Base-by-base conservation (phyloP, 2,113 vertebrate species). In the Mustela nigripes region DNA sequence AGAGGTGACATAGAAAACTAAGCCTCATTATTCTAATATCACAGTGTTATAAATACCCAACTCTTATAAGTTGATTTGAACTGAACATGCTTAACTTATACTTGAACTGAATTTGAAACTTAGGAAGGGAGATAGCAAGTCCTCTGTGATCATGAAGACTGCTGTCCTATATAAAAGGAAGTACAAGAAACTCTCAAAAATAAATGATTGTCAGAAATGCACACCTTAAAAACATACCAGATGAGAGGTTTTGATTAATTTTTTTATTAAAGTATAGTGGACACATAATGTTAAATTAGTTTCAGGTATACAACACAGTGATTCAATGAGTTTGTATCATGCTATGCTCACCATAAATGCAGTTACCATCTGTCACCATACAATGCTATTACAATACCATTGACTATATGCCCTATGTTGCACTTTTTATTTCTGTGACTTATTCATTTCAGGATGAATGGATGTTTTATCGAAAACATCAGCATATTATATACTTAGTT, bases 1-100 rank as follows among this genome's bases (percentile, higher is more conserved):
- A 92, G 21, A 96, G 78, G 22, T 33, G 22, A 95, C 39, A 53
- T 16, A 2, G 26, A 81, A 95, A 96, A 88, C 42, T n/a, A 88
- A 84, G 19, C 4, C 19, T 58, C 5, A 80, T 56, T 74, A 48
- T 56, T 89, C 67, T 48, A 79, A 7, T 58, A 48, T 58, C 18
- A 81, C 5, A 63, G 58, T 74, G 1, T 63, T 91, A 65, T 63
- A 95, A 92, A 91, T 89, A 73, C 50, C 1, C 3, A 91, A 91
- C 81, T 84, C 21, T 76, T 90, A 16, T 22, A 56, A 88, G 6
- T 76, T 80, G 56, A 42, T 76, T 85, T 74, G 22, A 94, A 36
- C 28, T 71, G 0, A 0, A 85, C 11, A n/a, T 53, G 28, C 28
- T 91, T 83, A 74, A 36, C 63, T 93, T 89, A 39, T 58, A 80